Conservation (phyloP, 2,797 vertebrate genomes). For the Mycteria americana region DNA sequence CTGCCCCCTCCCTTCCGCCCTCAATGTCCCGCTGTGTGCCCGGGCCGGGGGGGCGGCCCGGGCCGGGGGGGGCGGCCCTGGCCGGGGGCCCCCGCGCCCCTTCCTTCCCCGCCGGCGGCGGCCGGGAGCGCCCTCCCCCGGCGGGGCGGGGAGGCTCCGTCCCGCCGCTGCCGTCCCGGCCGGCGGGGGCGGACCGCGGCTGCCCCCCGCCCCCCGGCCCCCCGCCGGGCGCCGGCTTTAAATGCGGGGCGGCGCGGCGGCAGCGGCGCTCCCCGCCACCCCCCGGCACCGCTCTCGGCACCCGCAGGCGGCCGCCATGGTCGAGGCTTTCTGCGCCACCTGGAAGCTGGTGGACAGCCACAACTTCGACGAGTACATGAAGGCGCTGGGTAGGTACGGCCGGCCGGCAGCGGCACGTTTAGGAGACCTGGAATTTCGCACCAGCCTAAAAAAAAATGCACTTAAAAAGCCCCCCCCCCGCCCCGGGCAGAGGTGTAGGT, state of each 20-base stretch:
- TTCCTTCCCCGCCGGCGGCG: background rate
- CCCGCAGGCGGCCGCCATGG: constrained; percentile 75
- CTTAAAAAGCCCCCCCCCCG: background rate
- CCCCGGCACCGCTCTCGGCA: background rate
- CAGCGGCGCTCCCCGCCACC: background rate
- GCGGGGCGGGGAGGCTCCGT: background rate
- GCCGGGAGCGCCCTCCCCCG: background rate
- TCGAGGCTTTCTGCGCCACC: constrained; percentile 91
- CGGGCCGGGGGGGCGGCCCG: background rate
- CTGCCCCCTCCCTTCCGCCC: background rate
- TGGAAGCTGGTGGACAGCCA: constrained; percentile 93
- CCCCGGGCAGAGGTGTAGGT: no score
- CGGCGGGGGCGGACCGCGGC: background rate
- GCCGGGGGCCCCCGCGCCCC: background rate
- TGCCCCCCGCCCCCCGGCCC: background rate
- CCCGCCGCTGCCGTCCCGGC: background rate
- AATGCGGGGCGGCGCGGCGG: background rate
- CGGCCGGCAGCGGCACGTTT: background rate
- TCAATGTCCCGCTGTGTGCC: accelerated
- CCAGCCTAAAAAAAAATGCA: no score
- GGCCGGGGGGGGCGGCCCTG: background rate
- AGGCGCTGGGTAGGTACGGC: constrained; percentile 84
- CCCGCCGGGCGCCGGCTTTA: constrained; percentile 23
- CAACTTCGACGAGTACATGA: constrained; percentile 95
- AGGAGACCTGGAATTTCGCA: background rate